A percentile compares a stretch with the other conserved stretches of the same genome.
phyloP scores from a whole-genome alignment of 2,113 vertebrate genomes.

The Corythornis madagascariensis region DNA sequence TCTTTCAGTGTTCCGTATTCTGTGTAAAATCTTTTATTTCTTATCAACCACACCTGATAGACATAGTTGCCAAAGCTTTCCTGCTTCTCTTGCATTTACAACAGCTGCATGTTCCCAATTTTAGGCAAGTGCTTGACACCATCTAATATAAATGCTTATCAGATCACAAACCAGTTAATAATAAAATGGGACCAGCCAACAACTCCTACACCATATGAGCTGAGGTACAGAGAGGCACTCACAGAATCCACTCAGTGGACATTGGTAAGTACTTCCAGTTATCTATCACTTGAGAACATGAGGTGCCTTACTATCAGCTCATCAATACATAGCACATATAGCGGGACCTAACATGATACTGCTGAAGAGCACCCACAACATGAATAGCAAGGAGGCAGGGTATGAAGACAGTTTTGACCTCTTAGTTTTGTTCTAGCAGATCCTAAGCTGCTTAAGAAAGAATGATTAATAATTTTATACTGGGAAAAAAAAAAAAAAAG shows the following conservation, averaged over 20 bases:
- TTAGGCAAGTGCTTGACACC: slow-evolving; percentile 51
- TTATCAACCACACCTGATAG: background rate
- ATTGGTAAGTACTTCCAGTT: background rate
- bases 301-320: background rate
- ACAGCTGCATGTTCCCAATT: background rate
- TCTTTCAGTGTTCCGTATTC: background rate
- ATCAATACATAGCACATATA: fast-evolving
- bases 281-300: background rate
- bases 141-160: slow-evolving; percentile 30
- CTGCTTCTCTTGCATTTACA: background rate
- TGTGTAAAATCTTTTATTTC: background rate
- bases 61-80: background rate
- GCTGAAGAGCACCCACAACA: background rate
- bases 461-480: background rate
- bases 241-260: background rate
- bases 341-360: background rate
- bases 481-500: background rate
- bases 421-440: background rate
- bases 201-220: background rate
- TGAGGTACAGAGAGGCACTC: slow-evolving; percentile 55
- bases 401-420: background rate
- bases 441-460: background rate
- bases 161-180: slow-evolving; percentile 32
- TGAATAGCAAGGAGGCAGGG: background rate
- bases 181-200: slow-evolving; percentile 38